Evolutionary conservation across 2,113 vertebrate genomes (phyloP), one percentile per base, ranked within the genome.

Genomic region (Dasyurus viverrinus): DNA sequence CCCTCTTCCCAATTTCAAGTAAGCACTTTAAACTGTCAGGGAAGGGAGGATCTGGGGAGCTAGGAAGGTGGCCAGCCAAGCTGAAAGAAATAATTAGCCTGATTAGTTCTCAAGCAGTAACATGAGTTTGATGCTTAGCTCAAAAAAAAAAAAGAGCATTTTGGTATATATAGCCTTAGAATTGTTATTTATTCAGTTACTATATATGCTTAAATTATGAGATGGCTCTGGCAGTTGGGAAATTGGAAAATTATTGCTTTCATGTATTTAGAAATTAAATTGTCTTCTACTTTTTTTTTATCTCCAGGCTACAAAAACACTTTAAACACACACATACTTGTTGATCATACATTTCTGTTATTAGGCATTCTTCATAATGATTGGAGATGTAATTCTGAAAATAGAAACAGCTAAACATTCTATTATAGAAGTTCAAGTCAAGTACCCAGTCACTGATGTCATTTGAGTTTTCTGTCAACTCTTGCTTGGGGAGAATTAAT

Each of bases 281-380:
- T 50, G 9, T 57, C 36, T 93, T 93, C 30, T 93, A 60, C 57
- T 91, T 93, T 93, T 92, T n/a, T 50, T 91, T 52, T 52, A 52
- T 92, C 96, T 92, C 60, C 24, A 89, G 95, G 97, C 91, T 53
- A 46, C 92, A 76, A 90, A 93, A 93, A 91, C 95, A 84, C 93
- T 90, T 97, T 89, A 92, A 84, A 95, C 94, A 94, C 90, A 93
- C 57, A 93, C 19, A 42, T 84, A 8, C 94, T 97, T 97, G 92
- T 89, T 96, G 96, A 95, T 95, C 95, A 96, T 89, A 95, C 90
- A 76, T 57, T 90, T 91, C 91, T 96, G 76, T 91, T 89, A 93
- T 0, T 27, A 96, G 95, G 93, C 92, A 94, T 94, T 96, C 95
- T 95, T 95, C 93, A 5, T 89, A 94, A 91, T 52, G 84, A 55